These are phyloP conservation scores for Athrips mouffetella DNA, from an alignment of 2,888 invertebrate genomes.

Conservation along the genomic window DNA sequence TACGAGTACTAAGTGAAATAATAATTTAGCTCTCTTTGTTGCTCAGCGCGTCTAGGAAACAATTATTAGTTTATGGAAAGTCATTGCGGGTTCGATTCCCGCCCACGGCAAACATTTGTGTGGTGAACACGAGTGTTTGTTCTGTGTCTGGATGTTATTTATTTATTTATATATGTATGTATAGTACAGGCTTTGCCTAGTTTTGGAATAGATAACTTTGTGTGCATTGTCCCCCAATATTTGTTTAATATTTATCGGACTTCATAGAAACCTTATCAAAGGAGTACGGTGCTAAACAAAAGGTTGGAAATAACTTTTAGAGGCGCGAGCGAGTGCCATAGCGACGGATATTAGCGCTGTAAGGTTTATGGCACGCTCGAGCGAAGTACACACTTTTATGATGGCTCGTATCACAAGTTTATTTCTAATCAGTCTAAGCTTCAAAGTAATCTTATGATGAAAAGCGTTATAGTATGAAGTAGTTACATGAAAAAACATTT, in stretches of 20 bases:
- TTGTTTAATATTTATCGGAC: too few species aligned
- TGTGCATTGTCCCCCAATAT: too few species aligned
- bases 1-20: constrained; percentile 1
- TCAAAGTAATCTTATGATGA: neutral
- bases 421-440: neutral
- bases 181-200: too few species aligned
- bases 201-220: too few species aligned
- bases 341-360: neutral
- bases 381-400: neutral
- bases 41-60: neutral
- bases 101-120: too few species aligned
- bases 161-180: too few species aligned
- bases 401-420: neutral
- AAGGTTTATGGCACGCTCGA: neutral
- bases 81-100: too few species aligned
- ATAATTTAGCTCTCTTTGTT: neutral
- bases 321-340: neutral
- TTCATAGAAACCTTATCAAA: too few species aligned
- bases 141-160: too few species aligned
- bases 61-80: neutral
- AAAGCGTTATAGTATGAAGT: neutral
- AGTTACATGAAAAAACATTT: too few species aligned
- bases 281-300: too few species aligned
- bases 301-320: constrained; percentile 2
- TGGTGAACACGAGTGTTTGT: too few species aligned